Base-by-base conservation (phyloP, 2,113 vertebrate species). In the Spea multiplicata region DNA sequence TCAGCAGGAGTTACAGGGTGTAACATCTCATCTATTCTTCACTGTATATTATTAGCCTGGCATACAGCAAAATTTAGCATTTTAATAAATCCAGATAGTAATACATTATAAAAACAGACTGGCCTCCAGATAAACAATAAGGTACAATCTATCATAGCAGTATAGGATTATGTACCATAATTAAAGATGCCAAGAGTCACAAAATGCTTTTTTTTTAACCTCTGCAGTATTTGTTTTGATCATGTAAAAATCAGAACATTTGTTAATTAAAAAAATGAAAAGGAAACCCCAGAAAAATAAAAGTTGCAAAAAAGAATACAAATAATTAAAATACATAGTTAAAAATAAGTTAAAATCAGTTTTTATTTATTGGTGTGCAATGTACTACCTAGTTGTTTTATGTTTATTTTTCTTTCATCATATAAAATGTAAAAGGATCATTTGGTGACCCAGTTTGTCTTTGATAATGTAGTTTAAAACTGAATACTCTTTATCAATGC, bases 1-100 rank as follows among this genome's bases (percentile, higher is more conserved):
- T 69, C 87, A 83, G 86, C 79, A 78, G 83, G 85, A 88, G 84
- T 84, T 84, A 83, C 85, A 83, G 85, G 84, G 87, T 88, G 85
- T 85, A 87, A 87, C 80, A 82, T 86, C 73, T 84, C 81, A 83
- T 78, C 52, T 77, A 78, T 82, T 82, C 66, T 85, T 83, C 76
- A 78, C 82, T 81, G 83, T 77, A 73, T 72, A 76, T 81, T 81
- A 72, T 75, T 69, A 80, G 83, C 83, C 78, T 61, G 59, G 76
- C 75, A 65, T 0, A 2, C 73, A 13, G 75, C 62, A 76, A 8
- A 62, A 65, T 0, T 0, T 62, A 57, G 83, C 62, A n/a, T 72
- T 61, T 1, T 0, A 71, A 80, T 67, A 80, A 79, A 50, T 79
- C 70, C 48, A 72, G 62, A 57, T 66, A 69, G 71, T 44, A 66